Evolutionary conservation across 2,113 vertebrate genomes (phyloP), one percentile per base, ranked within the genome.

Genomic region (Neolamprologus sp.): DNA sequence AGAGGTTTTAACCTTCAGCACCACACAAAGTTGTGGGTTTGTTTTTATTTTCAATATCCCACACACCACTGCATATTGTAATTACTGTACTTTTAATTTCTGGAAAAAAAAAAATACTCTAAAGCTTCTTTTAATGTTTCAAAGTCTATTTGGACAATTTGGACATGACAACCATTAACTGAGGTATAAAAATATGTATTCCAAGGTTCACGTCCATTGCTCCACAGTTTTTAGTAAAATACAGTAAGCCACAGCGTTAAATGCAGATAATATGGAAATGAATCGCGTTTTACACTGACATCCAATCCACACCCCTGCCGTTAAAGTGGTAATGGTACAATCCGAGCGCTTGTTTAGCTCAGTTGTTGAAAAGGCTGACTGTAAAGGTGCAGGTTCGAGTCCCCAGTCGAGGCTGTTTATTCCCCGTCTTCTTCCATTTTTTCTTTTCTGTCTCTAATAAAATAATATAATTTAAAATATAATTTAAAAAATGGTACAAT

Each of bases 21-120:
- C 57, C 14, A n/a, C 31, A 12, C 17, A 11, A 12, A 65, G 17
- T 17, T 12, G 60, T 65, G 60, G 9, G 60, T 35, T 65, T 65
- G 60, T n/a, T 65, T 65, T 37, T 37, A 37, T 65, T 65, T 7
- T 63, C 16, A 11, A 19, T 63, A 63, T 33, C 9, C 6, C 1
- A 63, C 16, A 63, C 31, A 35, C 58, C 14, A 35, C 31, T 35
- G 17, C 58, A 35, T 11, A 35, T 11, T 63, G 6, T 65, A 37
- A n/a, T 65, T n/a, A 37, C 17, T 65, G 31, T 37, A 65, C 31
- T 65, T 37, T n/a, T 65, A 65, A n/a, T 65, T 65, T n/a, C 60
- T 65, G 60, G 21, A 0, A 0, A 0, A 4, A 63, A 14, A 57
- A 65, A 65, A 12, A 7, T n/a, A 2, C 10, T 37, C 31, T 35